phyloP scores from a whole-genome alignment of 1,140 invertebrate species.

The Drosophila setifemur region DNA sequence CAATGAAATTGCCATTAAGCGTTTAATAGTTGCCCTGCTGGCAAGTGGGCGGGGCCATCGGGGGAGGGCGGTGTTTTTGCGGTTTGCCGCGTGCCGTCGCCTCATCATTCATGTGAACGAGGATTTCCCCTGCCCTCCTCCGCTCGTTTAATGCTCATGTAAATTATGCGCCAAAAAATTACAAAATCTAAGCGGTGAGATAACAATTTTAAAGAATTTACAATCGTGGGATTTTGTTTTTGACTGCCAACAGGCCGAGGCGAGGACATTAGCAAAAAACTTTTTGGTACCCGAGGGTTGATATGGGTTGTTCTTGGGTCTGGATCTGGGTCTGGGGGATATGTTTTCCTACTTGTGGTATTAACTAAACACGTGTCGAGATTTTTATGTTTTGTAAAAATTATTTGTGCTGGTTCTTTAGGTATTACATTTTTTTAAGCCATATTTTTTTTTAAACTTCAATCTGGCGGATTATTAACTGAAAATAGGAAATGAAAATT shows the following conservation, averaged over 20 bases:
- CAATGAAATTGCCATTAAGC: conserved; percentile 42
- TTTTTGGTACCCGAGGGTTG: conserved; percentile 14
- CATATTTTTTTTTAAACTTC: conserved; percentile 9
- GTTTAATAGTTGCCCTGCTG: conserved; percentile 30
- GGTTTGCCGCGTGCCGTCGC: conserved; percentile 35
- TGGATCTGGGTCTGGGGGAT: not conserved
- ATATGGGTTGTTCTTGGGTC: no score
- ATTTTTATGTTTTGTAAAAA: conserved; percentile 1
- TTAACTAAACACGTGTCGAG: conserved; percentile 29
- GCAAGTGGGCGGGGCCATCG: not conserved
- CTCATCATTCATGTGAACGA: conserved; percentile 26
- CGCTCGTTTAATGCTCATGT: conserved; percentile 27
- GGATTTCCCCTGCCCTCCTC: not conserved
- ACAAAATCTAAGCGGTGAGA: conserved; percentile 27
- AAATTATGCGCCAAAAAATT: conserved; percentile 45
- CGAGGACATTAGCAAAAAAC: conserved; percentile 24
- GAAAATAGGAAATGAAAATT: no score
- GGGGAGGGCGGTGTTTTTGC: conserved; percentile 22
- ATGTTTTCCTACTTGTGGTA: conserved; percentile 8
- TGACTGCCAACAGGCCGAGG: conserved; percentile 23
- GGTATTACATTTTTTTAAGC: not conserved
- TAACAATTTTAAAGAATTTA: conserved; percentile 45
- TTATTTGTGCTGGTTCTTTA: not conserved
- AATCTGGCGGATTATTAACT: not conserved
- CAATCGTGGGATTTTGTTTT: conserved; percentile 40